Base-by-base conservation (phyloP, 2,888 invertebrate genomes). In the Crematogaster levior region DNA sequence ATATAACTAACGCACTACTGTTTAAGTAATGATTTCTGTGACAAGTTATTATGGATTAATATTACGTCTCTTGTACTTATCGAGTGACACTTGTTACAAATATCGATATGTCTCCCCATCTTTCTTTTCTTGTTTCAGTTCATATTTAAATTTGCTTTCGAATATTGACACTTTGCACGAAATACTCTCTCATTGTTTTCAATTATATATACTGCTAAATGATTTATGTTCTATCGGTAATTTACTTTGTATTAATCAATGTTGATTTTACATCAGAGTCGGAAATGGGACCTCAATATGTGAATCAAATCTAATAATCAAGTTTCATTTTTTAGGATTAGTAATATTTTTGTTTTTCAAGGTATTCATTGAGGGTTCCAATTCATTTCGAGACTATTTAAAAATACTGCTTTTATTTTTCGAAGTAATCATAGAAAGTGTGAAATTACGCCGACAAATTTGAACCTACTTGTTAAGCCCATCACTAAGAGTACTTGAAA, bases 1-100 rank as follows among this genome's bases (percentile, higher is more conserved):
- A 84, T 77, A 81, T 86, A 88, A 84, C 82, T 90, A 51, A 85
- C 74, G 82, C 82, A 43, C 73, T 77, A 74, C 56, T 88, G 81
- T 83, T 84, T 82, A 84, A 79, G 63, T 82, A 84, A 37, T 73
- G 81, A 79, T 61, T 82, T 63, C 77, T 72, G 46, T 89, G 72
- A 56, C 68, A 81, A 51, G 30, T 73, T 61, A 74, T 81, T 80
- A 56, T 60, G 30, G 56, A 60, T 89, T 84, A 83, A 82, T 56
- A 83, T 89, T 81, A 63, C 24, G 27, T 61, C 27, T 75, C 10
- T 27, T 77, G n/a, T n/a, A 86, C 21, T 70, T 81, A 60, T 53
- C 43, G 24, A 61, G 53, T 56, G 75, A 70, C 53, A 56, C 65
- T 73, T 84, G 27, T 10, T 61, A 63, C 48, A 66, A 40, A 70